Percentiles rank a stretch among this genome's conserved stretches.
Conservation (phyloP, 2,888 invertebrate species). For the Toxonevra muliebris region DNA sequence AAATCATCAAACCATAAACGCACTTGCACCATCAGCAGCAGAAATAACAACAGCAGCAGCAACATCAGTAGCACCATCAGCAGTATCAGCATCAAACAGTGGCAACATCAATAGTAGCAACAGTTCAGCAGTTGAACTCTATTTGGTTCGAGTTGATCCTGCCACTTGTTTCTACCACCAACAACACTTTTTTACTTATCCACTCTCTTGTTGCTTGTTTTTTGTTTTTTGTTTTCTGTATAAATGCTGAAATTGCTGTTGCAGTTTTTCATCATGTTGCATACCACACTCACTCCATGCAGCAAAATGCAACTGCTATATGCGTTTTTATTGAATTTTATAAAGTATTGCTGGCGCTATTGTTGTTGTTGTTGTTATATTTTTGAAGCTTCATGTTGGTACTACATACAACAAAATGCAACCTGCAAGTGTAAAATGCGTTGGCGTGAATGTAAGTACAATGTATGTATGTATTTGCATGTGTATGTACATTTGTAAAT, state of each 20-base stretch:
- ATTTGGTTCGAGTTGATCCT: slow-evolving; percentile 27
- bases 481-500: too few species aligned
- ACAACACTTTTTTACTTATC: background rate
- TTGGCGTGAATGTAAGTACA: too few species aligned
- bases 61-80: slow-evolving; percentile 45
- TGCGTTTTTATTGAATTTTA: too few species aligned
- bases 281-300: background rate
- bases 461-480: too few species aligned
- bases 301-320: background rate
- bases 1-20: slow-evolving; percentile 65
- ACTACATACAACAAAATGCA: too few species aligned
- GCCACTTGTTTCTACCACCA: slow-evolving; percentile 6
- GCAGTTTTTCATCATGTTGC: slow-evolving; percentile 8
- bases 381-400: too few species aligned
- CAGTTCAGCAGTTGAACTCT: slow-evolving; percentile 37
- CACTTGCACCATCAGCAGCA: slow-evolving; percentile 48
- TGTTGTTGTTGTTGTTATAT: too few species aligned
- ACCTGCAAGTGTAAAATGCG: too few species aligned
- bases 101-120: slow-evolving; percentile 22
- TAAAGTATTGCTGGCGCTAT: too few species aligned
- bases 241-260: background rate
- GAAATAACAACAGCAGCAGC: slow-evolving; percentile 19
- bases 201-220: slow-evolving; percentile 4
- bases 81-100: slow-evolving; percentile 35
- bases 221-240: background rate